Evolutionary conservation across 2,797 vertebrate species (phyloP), one percentile per base, ranked within the genome.

Genomic region (Notolabrus celidotus): DNA sequence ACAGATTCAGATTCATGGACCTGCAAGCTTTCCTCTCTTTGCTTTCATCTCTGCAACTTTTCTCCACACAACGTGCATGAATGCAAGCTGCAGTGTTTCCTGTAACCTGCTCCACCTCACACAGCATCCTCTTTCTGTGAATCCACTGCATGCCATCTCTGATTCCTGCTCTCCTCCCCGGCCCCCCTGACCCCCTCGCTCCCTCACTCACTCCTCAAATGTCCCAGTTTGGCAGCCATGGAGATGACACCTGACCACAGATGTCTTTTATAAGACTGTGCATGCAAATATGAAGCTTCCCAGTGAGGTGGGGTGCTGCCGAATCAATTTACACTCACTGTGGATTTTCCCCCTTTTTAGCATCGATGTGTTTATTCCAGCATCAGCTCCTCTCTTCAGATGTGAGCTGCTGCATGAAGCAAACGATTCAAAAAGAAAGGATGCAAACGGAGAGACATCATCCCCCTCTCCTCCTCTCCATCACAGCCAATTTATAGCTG

Each of bases 211-310:
- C 53, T 58, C 36, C 23, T 71, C 27, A 82, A 60, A 46, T 43
- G 80, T 62, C 80, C 80, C 80, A 76, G 33, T 52, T 74, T 80
- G 67, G 60, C 65, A 69, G 66, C 63, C 65, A 39, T 52, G 59
- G 25, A 43, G 17, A 60, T 43, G 69, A 56, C 71, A 82, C 70
- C 72, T 76, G 71, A 67, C 55, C 57, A 78, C 71, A 84, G 67
- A 69, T 71, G 67, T 23, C 71, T 66, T 77, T 64, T 45, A 38
- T 61, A 69, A 63, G 39, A 36, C 79, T 33, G 42, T 84, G 71
- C 55, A 50, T 50, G 38, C 17, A 4, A 33, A 73, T 11, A 52
- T 66, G n/a, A 53, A 58, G 62, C 45, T 16, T 74, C 46, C 62
- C 42, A 47, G 17, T 54, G 61, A 78, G 64, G 69, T 61, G 65